Evolutionary conservation across 92 coral and sea anemone genomes (phyloP), one percentile per base, ranked within the genome.

Genomic region (Porites cylindrica): DNA sequence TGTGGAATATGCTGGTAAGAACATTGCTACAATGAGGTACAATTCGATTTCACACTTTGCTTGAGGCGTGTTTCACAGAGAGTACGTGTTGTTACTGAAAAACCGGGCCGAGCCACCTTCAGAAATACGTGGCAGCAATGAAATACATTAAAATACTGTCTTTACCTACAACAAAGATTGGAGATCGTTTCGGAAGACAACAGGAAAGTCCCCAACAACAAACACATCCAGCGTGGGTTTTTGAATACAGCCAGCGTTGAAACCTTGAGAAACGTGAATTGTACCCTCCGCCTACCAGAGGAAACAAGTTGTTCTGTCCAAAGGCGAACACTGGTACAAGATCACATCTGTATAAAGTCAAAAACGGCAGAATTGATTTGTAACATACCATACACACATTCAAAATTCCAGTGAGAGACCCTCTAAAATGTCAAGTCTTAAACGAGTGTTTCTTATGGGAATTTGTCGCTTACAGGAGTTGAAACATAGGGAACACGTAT

Each of bases 311-410:
- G 76, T 88, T 93, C 84, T 93, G 94, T 43, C 96, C 96, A 85
- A 93, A 93, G 23, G 81, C 93, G 69, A 91, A 91, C 23, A 93
- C 96, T 1, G 96, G 96, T 18, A 93, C 96, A 56, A 93, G 94
- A 65, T 87, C 83, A 50, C 90, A 85, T 26, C 96, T 93, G 60
- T 6, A 78, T 43, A 74, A 16, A 8, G 20, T 29, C 32, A 29
- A 20, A 19, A 51, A 51, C 51, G 38, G 26, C 10, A 69, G 21
- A 19, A 61, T 14, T 3, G 66, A 10, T 61, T 3, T 6, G 19
- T 13, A 61, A 18, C 32, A 29, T 29, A 29, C 32, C 3, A 29
- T 29, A 29, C 32, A 26, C 1, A 0, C 32, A 29, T 2, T 29
- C 32, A 2, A 29, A 29, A 29, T 29, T 29, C 32, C 32, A 29